Base-by-base conservation (phyloP, 2,113 vertebrate genomes). In the Periophthalmodon schlosseri region DNA sequence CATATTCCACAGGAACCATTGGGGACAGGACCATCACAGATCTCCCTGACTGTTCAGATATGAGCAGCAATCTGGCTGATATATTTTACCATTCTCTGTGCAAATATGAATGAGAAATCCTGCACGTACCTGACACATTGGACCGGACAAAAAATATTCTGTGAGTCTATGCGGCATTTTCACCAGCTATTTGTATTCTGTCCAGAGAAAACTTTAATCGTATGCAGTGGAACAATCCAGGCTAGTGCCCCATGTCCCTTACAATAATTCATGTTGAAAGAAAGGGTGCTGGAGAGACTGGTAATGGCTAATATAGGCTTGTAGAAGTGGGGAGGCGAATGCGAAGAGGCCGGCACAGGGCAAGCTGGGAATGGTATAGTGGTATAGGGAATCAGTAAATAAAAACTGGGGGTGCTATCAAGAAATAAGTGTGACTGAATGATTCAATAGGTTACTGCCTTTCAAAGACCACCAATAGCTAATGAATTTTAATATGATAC, bases 231-330 rank as follows among this genome's bases (percentile, higher is more conserved):
- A 18, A 33, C 60, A 63, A 63, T 16, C 60, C 5, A 8, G 15
- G 15, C 15, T 5, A 3, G 13, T 63, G 28, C 28, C 60, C 60
- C 4, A 20, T 64, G 61, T 64, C 16, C 7, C 33, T 16, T 64
- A 64, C 16, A 36, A 36, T 64, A 64, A 64, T 20, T 64, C 33
- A 36, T 33, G 15, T 36, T 64, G 61, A 64, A 64, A 64, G 61
- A 36, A 64, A 36, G 8, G 28, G 16, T 36, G 61, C 61, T 36
- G 61, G 15, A 36, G 5, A 64, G 61, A 64, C 33, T 64, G 61
- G 2, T 36, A 64, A 64, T 64, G 28, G 0, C 0, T 7, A 18
- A 10, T 24, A 60, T 14, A 60, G 10, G 10, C 8, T 15, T 39
- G 36, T 63, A 8, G 24, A 15, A 20, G 33, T 3, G 9, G 16